Conservation (phyloP, 2,113 vertebrate genomes). For the Antechinus flavipes region DNA sequence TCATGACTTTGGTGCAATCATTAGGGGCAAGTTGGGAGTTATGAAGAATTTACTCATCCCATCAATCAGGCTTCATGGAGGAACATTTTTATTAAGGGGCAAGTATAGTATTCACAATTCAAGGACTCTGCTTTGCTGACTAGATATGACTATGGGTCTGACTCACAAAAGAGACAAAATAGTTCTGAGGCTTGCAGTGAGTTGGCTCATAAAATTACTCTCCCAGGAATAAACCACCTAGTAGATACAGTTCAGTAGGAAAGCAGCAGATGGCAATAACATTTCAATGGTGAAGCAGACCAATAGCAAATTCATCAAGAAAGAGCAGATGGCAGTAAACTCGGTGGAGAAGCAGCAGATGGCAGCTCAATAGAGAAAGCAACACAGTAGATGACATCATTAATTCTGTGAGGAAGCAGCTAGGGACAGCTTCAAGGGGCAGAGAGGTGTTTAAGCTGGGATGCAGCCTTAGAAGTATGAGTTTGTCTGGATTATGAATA, state of each 20-base stretch:
- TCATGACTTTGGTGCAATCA: not conserved
- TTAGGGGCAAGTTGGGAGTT: not conserved
- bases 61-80: not conserved
- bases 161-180: not conserved
- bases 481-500: not conserved
- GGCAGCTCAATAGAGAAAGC: not conserved
- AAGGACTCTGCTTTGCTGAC: not conserved
- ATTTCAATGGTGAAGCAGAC: not conserved
- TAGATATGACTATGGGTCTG: not conserved
- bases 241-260: not conserved
- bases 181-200: not conserved
- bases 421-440: not conserved
- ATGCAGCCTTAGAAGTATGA: not conserved
- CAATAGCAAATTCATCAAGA: not conserved
- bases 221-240: not conserved
- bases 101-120: not conserved
- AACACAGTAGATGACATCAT: slow-evolving; percentile 5
- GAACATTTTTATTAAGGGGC: not conserved
- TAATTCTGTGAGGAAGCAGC: not conserved
- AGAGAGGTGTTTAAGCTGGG: not conserved
- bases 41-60: not conserved
- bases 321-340: not conserved
- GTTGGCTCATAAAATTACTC: not conserved
- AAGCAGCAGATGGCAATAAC: not conserved
- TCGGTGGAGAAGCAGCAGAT: not conserved